These are phyloP conservation scores for Monomorium pharaonis DNA, from an alignment of 1,140 invertebrate genomes.

Conservation along the genomic window DNA sequence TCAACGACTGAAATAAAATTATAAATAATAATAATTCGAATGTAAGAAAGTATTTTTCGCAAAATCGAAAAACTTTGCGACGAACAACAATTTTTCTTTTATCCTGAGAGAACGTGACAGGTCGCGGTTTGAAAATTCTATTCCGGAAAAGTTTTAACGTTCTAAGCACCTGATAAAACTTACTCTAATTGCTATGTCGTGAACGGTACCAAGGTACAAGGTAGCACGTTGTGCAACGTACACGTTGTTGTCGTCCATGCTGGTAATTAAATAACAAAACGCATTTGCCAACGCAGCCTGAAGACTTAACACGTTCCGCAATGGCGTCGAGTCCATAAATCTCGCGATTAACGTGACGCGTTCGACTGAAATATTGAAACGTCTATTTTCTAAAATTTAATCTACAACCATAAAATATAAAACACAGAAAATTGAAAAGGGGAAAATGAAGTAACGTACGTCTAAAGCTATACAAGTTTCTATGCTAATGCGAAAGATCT, in stretches of 20 bases:
- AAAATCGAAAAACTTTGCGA: neutral
- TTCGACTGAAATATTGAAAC: conserved; percentile 89
- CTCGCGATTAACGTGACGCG: conserved; percentile 96
- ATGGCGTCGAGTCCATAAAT: conserved; percentile 95
- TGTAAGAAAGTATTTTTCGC: neutral
- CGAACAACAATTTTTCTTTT: neutral
- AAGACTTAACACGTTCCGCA: conserved; percentile 93
- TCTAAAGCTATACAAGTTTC: neutral
- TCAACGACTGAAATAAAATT: conserved; percentile 88
- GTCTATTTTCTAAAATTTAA: neutral
- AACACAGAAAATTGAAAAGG: neutral
- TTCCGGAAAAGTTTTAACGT: neutral
- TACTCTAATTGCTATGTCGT: conserved; percentile 93
- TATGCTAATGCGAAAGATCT: neutral
- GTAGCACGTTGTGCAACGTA: conserved; percentile 97
- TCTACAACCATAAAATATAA: neutral
- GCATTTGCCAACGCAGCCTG: conserved; percentile 98
- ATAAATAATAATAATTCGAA: conserved; percentile 25
- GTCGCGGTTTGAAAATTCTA: neutral
- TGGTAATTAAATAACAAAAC: conserved; percentile 98
- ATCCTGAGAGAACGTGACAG: neutral
- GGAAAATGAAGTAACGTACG: neutral
- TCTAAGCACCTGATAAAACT: conserved; percentile 61
- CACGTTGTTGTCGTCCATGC: conserved; percentile 97
- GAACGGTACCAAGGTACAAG: conserved; percentile 96